Evolutionary conservation across 2,888 invertebrate genomes (phyloP), one percentile per base, ranked within the genome.

Genomic region (Chloroclysta siterata): DNA sequence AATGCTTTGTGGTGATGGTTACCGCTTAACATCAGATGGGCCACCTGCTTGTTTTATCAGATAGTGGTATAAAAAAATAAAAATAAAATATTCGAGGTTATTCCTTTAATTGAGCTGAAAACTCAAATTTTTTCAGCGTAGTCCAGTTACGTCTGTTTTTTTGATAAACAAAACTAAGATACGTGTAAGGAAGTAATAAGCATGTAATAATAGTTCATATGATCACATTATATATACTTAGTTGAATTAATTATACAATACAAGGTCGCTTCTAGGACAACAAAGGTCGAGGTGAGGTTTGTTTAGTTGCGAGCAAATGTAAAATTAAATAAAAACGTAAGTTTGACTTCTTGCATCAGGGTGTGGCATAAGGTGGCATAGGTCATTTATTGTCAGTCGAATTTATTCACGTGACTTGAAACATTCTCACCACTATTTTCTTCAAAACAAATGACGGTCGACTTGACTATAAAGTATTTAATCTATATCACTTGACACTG

Each of bases 221-320:
- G 36, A 39, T 39, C 36, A 39, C 11, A 39, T 11, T 39, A 39
- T 0, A 39, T 39, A 39, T 33, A 39, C 8, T 33, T 0, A 39
- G 11, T 39, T 33, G 33, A 8, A 33, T 41, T 41, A 14, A 7
- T 17, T 46, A 46, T 11, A 46, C 67, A 42, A 68, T 54, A 62
- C 69, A 65, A 70, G 72, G 72, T 70, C 69, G 65, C 58, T 63
- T 63, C 66, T 69, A 68, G 69, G 70, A 68, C 69, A 56, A 60
- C 53, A 60, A 69, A 72, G 70, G 70, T 69, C 70, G 57, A 54
- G 57, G 54, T 63, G 53, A n/a, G 54, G 59, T 48, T 53, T 53
- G 59, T 48, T 53, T 53, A 55, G 41, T 39, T 48, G 41, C 55
- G 47, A 52, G 52, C 61, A 46, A 54, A 56, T 59, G 59, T 48